A percentile compares a stretch with the other conserved stretches of the same genome.
Evolutionary conservation across 2,113 vertebrate genomes (phyloP).

Genomic region (Zeus faber): DNA sequence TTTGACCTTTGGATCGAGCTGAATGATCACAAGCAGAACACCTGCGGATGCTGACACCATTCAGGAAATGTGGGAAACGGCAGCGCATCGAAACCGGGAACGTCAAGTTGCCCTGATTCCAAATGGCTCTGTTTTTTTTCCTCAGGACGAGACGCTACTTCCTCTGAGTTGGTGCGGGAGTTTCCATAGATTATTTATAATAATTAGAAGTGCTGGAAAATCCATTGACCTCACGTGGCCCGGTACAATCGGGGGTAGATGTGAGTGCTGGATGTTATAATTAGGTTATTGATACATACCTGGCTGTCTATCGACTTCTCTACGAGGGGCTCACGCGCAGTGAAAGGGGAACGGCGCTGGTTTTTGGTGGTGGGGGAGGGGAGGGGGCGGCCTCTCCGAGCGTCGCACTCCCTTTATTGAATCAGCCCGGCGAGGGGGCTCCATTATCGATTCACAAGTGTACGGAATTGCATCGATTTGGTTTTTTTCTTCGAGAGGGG

Average conservation of each 20-base stretch:
- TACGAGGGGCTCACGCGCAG: no score
- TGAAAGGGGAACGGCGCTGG: not conserved
- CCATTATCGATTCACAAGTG: slow-evolving; percentile 54
- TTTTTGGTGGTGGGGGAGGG: not conserved
- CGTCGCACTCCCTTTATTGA: no score
- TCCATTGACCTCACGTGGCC: slow-evolving; percentile 16
- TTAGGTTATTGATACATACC: slow-evolving; percentile 49
- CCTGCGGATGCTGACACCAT: no score
- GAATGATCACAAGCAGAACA: no score
- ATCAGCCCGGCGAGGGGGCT: slow-evolving; percentile 21
- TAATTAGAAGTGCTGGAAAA: slow-evolving; percentile 12
- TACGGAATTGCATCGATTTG: slow-evolving; percentile 26
- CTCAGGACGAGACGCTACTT: no score
- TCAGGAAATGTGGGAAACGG: no score
- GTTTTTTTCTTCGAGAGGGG: slow-evolving; percentile 7
- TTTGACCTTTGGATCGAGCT: no score
- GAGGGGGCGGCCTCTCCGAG: slow-evolving; percentile 33
- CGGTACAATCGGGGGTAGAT: not conserved
- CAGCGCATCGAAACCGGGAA: no score
- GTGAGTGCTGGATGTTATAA: slow-evolving; percentile 14
- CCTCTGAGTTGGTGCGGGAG: slow-evolving; percentile 4
- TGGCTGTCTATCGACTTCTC: slow-evolving; percentile 26
- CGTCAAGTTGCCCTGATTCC: no score
- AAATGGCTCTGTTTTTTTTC: no score
- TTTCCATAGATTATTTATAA: slow-evolving; percentile 19